Conservation (phyloP, 2,888 invertebrate genomes). For the Cerastis leucographa region DNA sequence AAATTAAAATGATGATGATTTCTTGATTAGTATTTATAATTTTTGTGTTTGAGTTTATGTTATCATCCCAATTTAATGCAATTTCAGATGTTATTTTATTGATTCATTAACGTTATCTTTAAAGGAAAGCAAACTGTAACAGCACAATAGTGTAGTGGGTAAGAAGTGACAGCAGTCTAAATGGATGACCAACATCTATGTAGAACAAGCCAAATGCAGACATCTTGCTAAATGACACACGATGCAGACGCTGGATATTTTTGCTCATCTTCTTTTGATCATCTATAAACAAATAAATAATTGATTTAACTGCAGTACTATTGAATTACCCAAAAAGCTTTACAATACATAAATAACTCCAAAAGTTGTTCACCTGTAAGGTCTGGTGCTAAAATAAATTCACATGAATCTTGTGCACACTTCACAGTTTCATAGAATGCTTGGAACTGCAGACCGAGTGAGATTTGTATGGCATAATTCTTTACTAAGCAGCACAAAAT, state of each 20-base stretch:
- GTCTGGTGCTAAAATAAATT: slow-evolving; percentile 1
- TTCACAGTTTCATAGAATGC: slow-evolving; percentile 13
- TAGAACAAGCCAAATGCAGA: slow-evolving; percentile 21
- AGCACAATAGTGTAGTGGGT: slow-evolving; percentile 1
- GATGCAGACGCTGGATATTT: slow-evolving; percentile 15
- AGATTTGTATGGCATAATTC: slow-evolving; percentile 10
- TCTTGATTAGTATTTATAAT: background rate
- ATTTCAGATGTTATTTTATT: no score
- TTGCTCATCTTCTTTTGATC: slow-evolving; percentile 32
- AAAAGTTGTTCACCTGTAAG: slow-evolving; percentile 1
- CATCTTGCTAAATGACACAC: slow-evolving; percentile 39
- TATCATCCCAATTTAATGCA: no score
- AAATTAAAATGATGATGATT: background rate
- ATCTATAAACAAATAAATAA: slow-evolving; percentile 4
- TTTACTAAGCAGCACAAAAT: background rate
- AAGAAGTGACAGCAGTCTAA: slow-evolving; percentile 3
- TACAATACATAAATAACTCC: background rate
- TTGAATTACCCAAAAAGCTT: background rate
- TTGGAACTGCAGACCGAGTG: slow-evolving; percentile 5
- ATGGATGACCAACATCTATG: background rate
- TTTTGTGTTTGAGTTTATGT: no score
- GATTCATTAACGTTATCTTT: background rate
- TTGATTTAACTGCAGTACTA: background rate
- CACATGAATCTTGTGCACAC: slow-evolving; percentile 10
- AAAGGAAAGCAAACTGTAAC: background rate